Percentiles rank a stretch among this genome's conserved stretches.
Conservation (phyloP, 2,888 invertebrate genomes). For the Alentia gelatinosa region DNA sequence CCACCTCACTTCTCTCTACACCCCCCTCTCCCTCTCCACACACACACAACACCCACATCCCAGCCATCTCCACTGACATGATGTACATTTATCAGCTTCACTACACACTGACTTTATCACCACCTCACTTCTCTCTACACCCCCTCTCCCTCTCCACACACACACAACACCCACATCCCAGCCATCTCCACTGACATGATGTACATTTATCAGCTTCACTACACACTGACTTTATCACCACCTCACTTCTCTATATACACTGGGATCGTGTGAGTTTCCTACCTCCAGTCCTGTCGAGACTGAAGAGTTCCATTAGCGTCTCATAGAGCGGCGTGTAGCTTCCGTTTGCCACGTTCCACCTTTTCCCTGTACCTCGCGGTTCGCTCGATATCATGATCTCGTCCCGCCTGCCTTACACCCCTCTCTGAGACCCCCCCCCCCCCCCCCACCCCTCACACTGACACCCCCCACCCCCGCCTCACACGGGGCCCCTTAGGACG, state of each 20-base stretch:
- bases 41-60: no score
- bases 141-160: neutral
- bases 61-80: no score
- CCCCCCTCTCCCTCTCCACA: no score
- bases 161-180: no score
- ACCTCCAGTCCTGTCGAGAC: neutral
- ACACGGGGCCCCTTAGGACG: neutral
- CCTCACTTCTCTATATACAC: neutral
- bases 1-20: no score
- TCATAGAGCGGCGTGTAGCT: neutral
- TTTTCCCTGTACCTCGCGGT: neutral
- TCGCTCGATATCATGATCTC: neutral
- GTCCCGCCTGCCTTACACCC: neutral
- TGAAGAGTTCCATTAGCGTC: constrained; percentile 30
- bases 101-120: no score
- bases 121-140: neutral
- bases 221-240: neutral
- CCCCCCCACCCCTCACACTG: neutral
- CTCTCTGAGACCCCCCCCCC: neutral
- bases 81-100: no score
- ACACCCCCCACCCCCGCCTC: neutral
- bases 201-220: no score
- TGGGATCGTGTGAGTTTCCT: neutral
- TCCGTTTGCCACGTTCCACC: neutral
- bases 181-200: no score